Percentiles rank a stretch among this genome's conserved stretches.
Conservation (phyloP, 2,797 vertebrate genomes). For the Lycodopsis pacificus region DNA sequence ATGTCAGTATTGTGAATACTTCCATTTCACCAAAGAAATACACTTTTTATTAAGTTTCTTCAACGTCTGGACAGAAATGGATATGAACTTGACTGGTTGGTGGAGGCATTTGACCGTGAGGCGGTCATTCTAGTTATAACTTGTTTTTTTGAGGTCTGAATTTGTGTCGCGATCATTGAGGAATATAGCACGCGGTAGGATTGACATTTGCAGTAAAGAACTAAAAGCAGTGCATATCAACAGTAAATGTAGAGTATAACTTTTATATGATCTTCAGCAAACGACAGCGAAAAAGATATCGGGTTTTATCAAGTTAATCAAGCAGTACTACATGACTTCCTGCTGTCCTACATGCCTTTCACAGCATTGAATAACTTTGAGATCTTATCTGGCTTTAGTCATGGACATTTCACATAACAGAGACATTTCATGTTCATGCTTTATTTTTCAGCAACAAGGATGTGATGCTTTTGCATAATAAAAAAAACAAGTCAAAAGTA, state of each 20-base stretch:
- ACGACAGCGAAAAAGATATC: not conserved
- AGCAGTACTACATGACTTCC: not conserved
- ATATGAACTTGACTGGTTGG: not conserved
- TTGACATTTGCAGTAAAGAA: not conserved
- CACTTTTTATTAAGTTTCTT: not conserved
- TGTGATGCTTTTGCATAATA: not conserved
- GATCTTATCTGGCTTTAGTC: constrained; percentile 35
- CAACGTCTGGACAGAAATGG: not conserved
- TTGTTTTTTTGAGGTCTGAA: not conserved
- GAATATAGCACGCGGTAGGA: not conserved
- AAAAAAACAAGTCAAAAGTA: not conserved
- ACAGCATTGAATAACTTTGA: constrained; percentile 9
- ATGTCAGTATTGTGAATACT: not conserved
- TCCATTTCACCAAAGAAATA: not conserved
- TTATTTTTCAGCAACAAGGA: constrained; percentile 6
- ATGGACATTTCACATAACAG: constrained; percentile 47
- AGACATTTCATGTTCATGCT: not conserved
- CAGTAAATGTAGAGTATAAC: not conserved
- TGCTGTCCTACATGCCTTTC: not conserved
- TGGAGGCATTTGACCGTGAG: not conserved
- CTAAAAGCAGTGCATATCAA: not conserved
- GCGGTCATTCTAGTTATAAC: not conserved
- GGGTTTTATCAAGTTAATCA: constrained; percentile 5
- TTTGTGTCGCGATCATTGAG: not conserved
- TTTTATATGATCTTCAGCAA: not conserved